A percentile compares a stretch with the other conserved stretches of the same genome.
Evolutionary conservation across 2,113 vertebrate species (phyloP).

Genomic region (Trematomus loennbergii): DNA sequence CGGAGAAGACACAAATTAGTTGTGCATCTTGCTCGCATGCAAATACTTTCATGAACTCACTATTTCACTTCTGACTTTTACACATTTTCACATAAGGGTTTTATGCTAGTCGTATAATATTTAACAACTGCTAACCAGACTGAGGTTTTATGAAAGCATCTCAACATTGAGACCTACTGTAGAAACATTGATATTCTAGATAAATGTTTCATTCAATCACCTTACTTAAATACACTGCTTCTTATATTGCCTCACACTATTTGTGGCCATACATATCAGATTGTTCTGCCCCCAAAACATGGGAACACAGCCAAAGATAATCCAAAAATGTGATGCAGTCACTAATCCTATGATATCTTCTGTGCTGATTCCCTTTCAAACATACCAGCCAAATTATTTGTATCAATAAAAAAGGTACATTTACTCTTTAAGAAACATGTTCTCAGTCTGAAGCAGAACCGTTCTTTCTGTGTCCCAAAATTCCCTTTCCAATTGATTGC

Average conservation of each 20-base stretch:
- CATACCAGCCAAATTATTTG: constrained; percentile 31
- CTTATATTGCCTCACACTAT: constrained; percentile 12
- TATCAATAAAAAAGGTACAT: neutral
- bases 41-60: constrained; percentile 28
- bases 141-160: neutral
- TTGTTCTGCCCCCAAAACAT: constrained; percentile 27
- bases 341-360: constrained; percentile 30
- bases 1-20: constrained; percentile 51
- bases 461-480: neutral
- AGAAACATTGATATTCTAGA: neutral
- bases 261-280: constrained; percentile 30
- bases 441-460: constrained; percentile 1
- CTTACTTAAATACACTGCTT: constrained; percentile 1
- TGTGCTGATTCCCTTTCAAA: constrained; percentile 50
- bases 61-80: neutral
- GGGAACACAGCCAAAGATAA: constrained; percentile 40
- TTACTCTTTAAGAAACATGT: constrained; percentile 28
- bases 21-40: constrained; percentile 49
- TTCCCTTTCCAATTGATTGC: neutral
- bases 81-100: neutral
- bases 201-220: constrained; percentile 18
- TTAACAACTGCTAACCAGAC: neutral
- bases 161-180: neutral
- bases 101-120: neutral
- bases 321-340: constrained; percentile 36